These are phyloP conservation scores for Montifringilla adamsi DNA, from an alignment of 2,113 vertebrate species.

Conservation along the genomic window DNA sequence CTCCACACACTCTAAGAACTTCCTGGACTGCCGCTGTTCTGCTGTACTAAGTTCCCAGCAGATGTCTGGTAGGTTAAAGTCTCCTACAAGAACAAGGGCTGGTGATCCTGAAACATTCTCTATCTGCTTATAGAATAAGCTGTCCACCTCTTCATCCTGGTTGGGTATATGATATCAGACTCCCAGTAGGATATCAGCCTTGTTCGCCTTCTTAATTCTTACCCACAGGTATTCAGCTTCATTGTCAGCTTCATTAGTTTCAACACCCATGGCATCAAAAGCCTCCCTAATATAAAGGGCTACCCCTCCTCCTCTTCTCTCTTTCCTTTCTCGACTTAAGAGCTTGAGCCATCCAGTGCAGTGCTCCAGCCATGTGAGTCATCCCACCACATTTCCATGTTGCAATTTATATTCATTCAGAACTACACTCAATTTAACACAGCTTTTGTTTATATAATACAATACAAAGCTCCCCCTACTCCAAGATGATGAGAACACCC, in stretches of 20 bases:
- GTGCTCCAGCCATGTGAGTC: background rate
- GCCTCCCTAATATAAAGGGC: background rate
- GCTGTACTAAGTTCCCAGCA: background rate
- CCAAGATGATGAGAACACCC: background rate
- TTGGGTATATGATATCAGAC: background rate
- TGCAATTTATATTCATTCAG: background rate
- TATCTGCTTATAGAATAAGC: background rate
- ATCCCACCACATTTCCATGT: accelerated
- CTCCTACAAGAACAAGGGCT: background rate
- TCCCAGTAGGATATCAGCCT: background rate
- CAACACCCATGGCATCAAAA: background rate
- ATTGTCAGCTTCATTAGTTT: no score
- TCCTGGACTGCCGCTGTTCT: background rate
- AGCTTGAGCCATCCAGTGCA: background rate
- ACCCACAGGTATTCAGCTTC: background rate
- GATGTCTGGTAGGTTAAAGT: background rate
- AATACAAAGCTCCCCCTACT: background rate
- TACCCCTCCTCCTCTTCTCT: background rate
- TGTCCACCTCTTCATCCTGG: background rate
- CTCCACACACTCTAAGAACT: background rate
- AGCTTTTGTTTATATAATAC: background rate
- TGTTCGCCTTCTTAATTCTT: background rate
- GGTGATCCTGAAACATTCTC: background rate
- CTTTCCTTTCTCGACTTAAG: background rate
- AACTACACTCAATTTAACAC: background rate